phyloP scores from a whole-genome alignment of 2,888 invertebrate species.

The Thymelicus acteon region DNA sequence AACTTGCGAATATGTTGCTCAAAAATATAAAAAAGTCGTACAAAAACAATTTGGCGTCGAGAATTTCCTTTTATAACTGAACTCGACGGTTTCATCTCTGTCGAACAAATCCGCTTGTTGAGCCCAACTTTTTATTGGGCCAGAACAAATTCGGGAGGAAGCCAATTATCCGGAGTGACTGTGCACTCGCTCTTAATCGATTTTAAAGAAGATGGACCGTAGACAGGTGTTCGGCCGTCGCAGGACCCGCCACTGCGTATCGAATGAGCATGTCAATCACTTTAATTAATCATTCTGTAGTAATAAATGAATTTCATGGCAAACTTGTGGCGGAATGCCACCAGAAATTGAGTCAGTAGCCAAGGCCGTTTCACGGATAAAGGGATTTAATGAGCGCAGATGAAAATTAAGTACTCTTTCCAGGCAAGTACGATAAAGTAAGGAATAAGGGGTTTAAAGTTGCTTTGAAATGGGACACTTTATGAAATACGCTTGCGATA shows the following conservation, averaged over 20 bases:
- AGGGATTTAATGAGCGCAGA: constrained; percentile 17
- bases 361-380: constrained; percentile 23
- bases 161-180: constrained; percentile 80
- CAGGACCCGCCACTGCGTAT: constrained; percentile 70
- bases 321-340: constrained; percentile 40
- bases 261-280: constrained; percentile 78
- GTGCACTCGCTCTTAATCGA: constrained; percentile 71
- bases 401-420: constrained; percentile 11
- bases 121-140: constrained; percentile 43
- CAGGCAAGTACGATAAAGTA: constrained; percentile 13
- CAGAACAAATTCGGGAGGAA: constrained; percentile 67
- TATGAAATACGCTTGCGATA: neutral
- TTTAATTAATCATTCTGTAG: constrained; percentile 77
- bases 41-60: constrained; percentile 32
- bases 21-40: constrained; percentile 15
- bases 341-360: constrained; percentile 34
- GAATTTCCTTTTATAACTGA: constrained; percentile 29
- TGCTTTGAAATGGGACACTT: constrained; percentile 6
- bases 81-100: constrained; percentile 26
- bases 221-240: constrained; percentile 68
- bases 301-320: constrained; percentile 59
- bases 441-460: constrained; percentile 10
- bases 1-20: constrained; percentile 11
- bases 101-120: constrained; percentile 33
- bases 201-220: constrained; percentile 62